Conservation (phyloP, 92 coral and sea anemone genomes). For the Isaurus tuberculatus region DNA sequence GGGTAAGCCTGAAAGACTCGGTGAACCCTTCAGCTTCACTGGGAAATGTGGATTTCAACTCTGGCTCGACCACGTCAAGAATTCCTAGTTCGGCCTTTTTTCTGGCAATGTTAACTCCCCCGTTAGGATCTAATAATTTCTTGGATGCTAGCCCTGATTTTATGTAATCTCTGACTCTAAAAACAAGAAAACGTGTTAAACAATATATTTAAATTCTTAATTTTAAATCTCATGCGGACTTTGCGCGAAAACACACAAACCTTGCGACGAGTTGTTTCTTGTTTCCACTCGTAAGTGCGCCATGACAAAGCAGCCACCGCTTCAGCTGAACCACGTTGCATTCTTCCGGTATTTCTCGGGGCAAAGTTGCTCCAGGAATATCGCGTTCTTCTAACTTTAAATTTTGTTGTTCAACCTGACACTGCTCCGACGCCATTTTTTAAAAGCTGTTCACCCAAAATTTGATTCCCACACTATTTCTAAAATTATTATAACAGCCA, state of each 20-base stretch:
- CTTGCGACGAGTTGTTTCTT: conserved; percentile 59
- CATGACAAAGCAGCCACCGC: conserved; percentile 61
- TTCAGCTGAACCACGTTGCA: conserved; percentile 59
- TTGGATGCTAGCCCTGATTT: background rate
- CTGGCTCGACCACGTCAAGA: conserved; percentile 16
- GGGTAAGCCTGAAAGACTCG: conserved; percentile 13
- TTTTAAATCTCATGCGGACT: conserved; percentile 8
- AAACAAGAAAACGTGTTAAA: conserved; percentile 11
- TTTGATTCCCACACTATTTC: too few species aligned
- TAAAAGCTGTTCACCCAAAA: background rate
- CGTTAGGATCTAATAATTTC: conserved; percentile 2
- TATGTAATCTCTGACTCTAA: conserved; percentile 16
- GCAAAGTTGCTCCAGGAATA: conserved; percentile 58
- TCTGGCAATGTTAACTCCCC: conserved; percentile 11
- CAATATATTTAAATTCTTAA: background rate
- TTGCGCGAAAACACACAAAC: conserved; percentile 44
- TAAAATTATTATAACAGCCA: too few species aligned
- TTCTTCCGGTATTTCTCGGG: too few species aligned
- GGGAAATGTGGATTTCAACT: conserved; percentile 19
- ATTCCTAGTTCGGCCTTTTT: conserved; percentile 24
- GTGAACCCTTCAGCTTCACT: conserved; percentile 17
- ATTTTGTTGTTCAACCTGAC: background rate
- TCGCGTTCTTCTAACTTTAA: conserved; percentile 32
- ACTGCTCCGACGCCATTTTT: too few species aligned
- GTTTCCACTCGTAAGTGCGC: conserved; percentile 54